Evolutionary conservation across 2,888 invertebrate genomes (phyloP), one percentile per base, ranked within the genome.

Genomic region (Operophtera brumata): DNA sequence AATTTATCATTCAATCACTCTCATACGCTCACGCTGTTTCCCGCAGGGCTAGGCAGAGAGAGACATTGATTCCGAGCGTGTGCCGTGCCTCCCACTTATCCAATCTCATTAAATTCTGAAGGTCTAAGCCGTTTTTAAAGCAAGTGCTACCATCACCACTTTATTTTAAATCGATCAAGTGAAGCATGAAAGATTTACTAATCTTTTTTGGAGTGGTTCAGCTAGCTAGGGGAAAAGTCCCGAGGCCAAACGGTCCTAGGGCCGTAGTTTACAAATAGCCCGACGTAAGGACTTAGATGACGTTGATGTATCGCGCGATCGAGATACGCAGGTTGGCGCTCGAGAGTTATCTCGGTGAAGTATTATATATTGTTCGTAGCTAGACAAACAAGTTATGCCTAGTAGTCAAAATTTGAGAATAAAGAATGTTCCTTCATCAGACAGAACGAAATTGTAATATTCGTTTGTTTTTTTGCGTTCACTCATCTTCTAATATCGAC

Each of bases 231-330:
- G 13, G 20, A 50, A 50, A 55, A n/a, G 2, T 58, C 57, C 54
- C 7, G 34, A 58, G 34, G 52, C 47, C 9, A 43, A 43, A 42
- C 11, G 6, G 57, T 62, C 54, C 53, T 36, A 37, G 45, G 35
- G 26, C 12, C 39, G 47, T 54, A 55, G 52, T 59, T 50, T 52
- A 57, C 69, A 70, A 73, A 72, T 74, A 61, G 66, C 60, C 61
- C 53, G 40, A 54, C 61, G 64, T 62, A 70, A 65, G 65, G 72
- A 66, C 65, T 57, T 46, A 42, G 51, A 47, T 53, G 75, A 78
- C 77, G 65, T 74, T 78, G 77, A 78, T 70, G 66, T 69, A 77
- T 77, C 52, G 69, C 60, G 57, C 62, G 65, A 74, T 73, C 66
- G 48, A 71, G 66, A 71, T 70, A 60, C 60, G 37, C 60, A 45